Percentiles rank a stretch among this genome's conserved stretches.
Evolutionary conservation across 2,113 vertebrate species (phyloP).

Genomic region (Procapra przewalskii): DNA sequence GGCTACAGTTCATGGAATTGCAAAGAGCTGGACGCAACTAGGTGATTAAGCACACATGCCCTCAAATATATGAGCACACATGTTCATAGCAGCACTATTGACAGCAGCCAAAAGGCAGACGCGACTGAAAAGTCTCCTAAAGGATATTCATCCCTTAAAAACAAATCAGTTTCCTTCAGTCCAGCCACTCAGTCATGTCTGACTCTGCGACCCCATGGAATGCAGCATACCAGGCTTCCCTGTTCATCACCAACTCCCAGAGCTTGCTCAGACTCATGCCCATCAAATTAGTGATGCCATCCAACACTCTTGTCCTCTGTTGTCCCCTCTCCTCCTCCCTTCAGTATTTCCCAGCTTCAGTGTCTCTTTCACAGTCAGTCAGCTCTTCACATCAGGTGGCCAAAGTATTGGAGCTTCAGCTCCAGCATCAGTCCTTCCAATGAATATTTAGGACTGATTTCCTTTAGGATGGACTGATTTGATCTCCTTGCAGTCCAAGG

Average conservation of each 20-base stretch:
- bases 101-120: neutral
- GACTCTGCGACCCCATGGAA: neutral
- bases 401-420: neutral
- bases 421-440: neutral
- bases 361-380: neutral
- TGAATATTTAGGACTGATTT: neutral
- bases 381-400: neutral
- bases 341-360: neutral
- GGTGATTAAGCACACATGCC: neutral
- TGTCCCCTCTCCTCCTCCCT: neutral
- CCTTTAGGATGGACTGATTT: neutral
- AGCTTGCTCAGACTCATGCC: neutral
- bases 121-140: neutral
- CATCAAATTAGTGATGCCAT: neutral
- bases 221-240: neutral
- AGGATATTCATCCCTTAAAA: neutral
- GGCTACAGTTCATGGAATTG: neutral
- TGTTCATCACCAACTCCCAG: neutral
- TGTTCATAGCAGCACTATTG: neutral
- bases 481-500: neutral
- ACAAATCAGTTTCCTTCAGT: neutral
- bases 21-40: neutral
- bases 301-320: neutral
- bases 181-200: neutral
- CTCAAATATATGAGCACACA: neutral